Evolutionary conservation across 2,888 invertebrate species (phyloP).

Genomic region (Drosophila paucipuncta): DNA sequence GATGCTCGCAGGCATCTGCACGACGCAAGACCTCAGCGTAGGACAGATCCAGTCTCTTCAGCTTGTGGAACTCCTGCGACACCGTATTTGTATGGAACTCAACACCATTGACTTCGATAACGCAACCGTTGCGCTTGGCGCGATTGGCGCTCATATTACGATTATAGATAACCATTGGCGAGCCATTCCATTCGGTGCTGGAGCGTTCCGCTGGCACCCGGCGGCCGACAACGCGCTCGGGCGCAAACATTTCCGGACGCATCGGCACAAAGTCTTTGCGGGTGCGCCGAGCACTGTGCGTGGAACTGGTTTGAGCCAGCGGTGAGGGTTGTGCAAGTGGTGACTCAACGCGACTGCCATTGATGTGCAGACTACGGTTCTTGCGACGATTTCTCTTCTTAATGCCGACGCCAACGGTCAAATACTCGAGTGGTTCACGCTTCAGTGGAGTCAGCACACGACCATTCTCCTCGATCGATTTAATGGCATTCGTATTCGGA

Average conservation of each 20-base stretch:
- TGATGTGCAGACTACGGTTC: slow-evolving; percentile 87
- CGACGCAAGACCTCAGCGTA: slow-evolving; percentile 94
- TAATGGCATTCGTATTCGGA: slow-evolving; percentile 38
- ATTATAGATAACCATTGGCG: slow-evolving; percentile 90
- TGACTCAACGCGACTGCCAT: slow-evolving; percentile 88
- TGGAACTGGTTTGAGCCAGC: slow-evolving; percentile 86
- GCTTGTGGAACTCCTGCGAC: slow-evolving; percentile 92
- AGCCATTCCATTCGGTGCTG: slow-evolving; percentile 89
- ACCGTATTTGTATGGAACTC: slow-evolving; percentile 90
- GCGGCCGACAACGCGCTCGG: slow-evolving; percentile 49
- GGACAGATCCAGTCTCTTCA: slow-evolving; percentile 92
- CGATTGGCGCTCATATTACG: slow-evolving; percentile 79
- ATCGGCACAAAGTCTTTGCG: slow-evolving; percentile 85
- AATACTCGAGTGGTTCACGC: slow-evolving; percentile 91
- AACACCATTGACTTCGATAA: slow-evolving; percentile 78
- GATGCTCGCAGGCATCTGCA: slow-evolving; percentile 85
- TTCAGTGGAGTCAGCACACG: slow-evolving; percentile 88
- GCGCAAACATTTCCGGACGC: slow-evolving; percentile 52
- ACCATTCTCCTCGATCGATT: slow-evolving; percentile 83
- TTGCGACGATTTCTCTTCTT: slow-evolving; percentile 90
- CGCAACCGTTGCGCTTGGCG: slow-evolving; percentile 66
- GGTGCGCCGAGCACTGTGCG: slow-evolving; percentile 39
- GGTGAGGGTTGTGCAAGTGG: slow-evolving; percentile 85
- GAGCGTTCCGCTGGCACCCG: slow-evolving; percentile 29
- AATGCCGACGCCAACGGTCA: slow-evolving; percentile 89